Evolutionary conservation across 2,797 vertebrate genomes (phyloP).

Genomic region (Schizothorax lantsangensis): DNA sequence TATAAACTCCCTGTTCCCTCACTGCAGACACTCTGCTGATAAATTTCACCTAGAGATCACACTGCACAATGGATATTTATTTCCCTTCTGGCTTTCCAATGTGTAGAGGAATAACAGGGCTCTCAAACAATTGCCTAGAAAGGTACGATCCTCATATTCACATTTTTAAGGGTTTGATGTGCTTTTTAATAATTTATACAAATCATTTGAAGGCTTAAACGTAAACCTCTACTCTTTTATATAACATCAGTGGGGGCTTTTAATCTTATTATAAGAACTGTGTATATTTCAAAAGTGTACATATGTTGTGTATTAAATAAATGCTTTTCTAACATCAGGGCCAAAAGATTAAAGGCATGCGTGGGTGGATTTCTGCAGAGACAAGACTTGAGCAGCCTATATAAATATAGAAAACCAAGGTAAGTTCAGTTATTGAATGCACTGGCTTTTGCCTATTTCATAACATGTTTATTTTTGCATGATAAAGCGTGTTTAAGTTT

Average conservation of each 20-base stretch:
- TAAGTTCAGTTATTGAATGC: constrained; percentile 45
- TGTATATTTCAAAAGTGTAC: background rate
- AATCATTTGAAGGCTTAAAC: constrained; percentile 2
- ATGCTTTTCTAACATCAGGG: constrained; percentile 74
- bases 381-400: constrained; percentile 75
- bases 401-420: constrained; percentile 78
- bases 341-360: constrained; percentile 89
- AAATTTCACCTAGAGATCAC: constrained; percentile 43
- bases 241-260: background rate
- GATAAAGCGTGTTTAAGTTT: background rate
- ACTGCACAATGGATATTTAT: constrained; percentile 60
- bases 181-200: background rate
- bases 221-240: background rate
- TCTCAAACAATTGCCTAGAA: constrained; percentile 87
- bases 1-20: constrained; percentile 68
- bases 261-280: background rate
- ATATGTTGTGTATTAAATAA: background rate
- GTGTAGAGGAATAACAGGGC: constrained; percentile 84
- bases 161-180: background rate
- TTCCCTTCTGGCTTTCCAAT: constrained; percentile 70
- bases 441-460: background rate
- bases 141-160: constrained; percentile 77
- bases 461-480: background rate
- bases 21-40: constrained; percentile 65
- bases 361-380: constrained; percentile 87